A percentile compares a stretch with the other conserved stretches of the same genome.
phyloP scores from a whole-genome alignment of 2,797 vertebrate genomes.

The Galaxias olidus region DNA sequence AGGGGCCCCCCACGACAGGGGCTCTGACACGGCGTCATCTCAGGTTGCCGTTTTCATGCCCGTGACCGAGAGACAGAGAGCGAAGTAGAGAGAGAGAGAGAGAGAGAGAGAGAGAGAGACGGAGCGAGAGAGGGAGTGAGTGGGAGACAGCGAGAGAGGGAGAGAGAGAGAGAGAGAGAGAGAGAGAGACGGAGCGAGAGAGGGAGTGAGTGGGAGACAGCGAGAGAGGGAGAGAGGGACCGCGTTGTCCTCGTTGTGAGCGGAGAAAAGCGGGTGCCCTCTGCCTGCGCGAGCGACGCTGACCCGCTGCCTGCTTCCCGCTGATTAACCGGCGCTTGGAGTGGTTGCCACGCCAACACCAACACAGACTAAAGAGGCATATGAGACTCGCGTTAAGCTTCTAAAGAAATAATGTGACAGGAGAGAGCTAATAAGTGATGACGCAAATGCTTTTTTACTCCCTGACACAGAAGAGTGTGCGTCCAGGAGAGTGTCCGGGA shows the following conservation, averaged over 20 bases:
- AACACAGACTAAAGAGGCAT: slow-evolving; percentile 19
- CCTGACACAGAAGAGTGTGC: slow-evolving; percentile 3
- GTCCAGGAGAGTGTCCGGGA: neutral
- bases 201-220: neutral
- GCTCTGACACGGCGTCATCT: too few species aligned
- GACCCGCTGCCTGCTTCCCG: slow-evolving; percentile 11
- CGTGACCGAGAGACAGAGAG: too few species aligned
- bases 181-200: too few species aligned
- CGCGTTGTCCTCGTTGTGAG: slow-evolving; percentile 27
- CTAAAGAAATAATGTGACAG: slow-evolving; percentile 10
- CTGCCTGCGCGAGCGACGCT: slow-evolving; percentile 22
- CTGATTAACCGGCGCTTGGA: slow-evolving; percentile 33
- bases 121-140: too few species aligned
- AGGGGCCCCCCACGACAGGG: too few species aligned
- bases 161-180: too few species aligned
- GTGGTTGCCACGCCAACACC: slow-evolving; percentile 23
- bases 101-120: too few species aligned
- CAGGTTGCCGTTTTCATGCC: too few species aligned
- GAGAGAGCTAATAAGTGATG: slow-evolving; percentile 11
- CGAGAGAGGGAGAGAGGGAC: neutral
- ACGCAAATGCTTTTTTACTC: slow-evolving; percentile 9
- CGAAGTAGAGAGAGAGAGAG: too few species aligned
- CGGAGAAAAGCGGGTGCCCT: slow-evolving; percentile 21
- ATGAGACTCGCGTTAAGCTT: slow-evolving; percentile 27
- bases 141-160: too few species aligned